Conservation (phyloP, 2,888 invertebrate species). For the Lochmaea crataegi region DNA sequence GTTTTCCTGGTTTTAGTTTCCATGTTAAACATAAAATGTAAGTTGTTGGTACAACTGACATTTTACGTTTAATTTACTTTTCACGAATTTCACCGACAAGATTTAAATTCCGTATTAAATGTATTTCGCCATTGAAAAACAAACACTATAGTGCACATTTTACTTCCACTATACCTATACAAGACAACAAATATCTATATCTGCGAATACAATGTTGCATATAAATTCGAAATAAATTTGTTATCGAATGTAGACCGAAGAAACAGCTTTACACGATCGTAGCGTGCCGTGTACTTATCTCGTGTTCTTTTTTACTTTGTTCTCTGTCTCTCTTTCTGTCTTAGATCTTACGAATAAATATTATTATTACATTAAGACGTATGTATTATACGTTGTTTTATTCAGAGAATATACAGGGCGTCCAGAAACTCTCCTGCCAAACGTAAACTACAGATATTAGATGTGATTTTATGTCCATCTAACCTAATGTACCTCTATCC, state of each 20-base stretch:
- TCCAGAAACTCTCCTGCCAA: too few relatives aligned
- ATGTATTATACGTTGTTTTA: too few relatives aligned
- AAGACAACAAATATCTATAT: constrained; percentile 25
- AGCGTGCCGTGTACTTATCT: constrained; percentile 30
- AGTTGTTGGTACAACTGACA: neutral
- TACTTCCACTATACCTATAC: neutral
- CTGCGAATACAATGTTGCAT: constrained; percentile 18
- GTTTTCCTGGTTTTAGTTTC: neutral
- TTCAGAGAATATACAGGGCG: too few relatives aligned
- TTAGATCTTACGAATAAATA: constrained; percentile 1
- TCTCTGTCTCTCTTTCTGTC: neutral
- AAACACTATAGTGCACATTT: neutral
- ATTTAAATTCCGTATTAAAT: neutral
- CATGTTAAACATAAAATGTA: neutral
- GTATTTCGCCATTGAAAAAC: constrained; percentile 12
- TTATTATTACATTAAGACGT: neutral
- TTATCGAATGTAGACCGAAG: constrained; percentile 43
- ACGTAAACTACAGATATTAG: too few relatives aligned
- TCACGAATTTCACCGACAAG: constrained; percentile 14
- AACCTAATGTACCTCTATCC: too few relatives aligned
- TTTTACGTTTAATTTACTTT: constrained; percentile 4
- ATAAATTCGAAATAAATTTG: constrained; percentile 43
- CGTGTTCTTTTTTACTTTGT: constrained; percentile 19
- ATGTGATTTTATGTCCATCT: too few relatives aligned
- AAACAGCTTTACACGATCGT: constrained; percentile 43